Evolutionary conservation across 2,888 invertebrate genomes (phyloP), one percentile per base, ranked within the genome.

Genomic region (Cheilosia vulpina): DNA sequence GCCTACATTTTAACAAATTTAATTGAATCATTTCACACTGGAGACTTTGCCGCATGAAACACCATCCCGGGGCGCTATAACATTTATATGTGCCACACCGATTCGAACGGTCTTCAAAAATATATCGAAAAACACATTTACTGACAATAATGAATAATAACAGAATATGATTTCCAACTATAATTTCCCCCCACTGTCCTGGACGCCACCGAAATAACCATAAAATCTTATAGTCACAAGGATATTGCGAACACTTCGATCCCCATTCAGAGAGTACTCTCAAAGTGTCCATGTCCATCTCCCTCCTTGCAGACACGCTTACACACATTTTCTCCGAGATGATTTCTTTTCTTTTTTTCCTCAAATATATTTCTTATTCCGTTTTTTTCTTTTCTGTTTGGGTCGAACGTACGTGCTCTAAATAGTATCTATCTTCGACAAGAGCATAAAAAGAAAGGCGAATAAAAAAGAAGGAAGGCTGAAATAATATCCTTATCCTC

Each of bases 221-320:
- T 85, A 85, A 81, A 85, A 81, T 77, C 85, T 81, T 68, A 85
- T 85, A 85, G 85, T 81, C 81, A 85, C 81, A 81, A 77, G 71
- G 81, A 85, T 85, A 85, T 81, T 85, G 85, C 81, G 77, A 85
- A 85, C 85, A 85, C 85, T 85, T 85, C 81, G 77, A 81, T 85
- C 75, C 81, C 81, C 77, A 85, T 85, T 85, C 76, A 77, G 71
- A 63, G 68, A 72, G 85, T 85, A 85, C 81, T 85, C 71, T 85
- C 68, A 53, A 73, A 77, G 55, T 83, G 71, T 78, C 62, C 68
- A 38, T 62, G 43, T 24, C 41, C 17, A 34, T 19, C 38, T 11
- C 24, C 45, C 19, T 31, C 34, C 4, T 4, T 19, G 55, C 62
- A 58, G 6, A 63, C 17, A 43, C 58, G 50, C 55, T 62, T 41